Evolutionary conservation across 1,140 invertebrate species (phyloP), one percentile per base, ranked within the genome.

Genomic region (Ceratitis capitata): DNA sequence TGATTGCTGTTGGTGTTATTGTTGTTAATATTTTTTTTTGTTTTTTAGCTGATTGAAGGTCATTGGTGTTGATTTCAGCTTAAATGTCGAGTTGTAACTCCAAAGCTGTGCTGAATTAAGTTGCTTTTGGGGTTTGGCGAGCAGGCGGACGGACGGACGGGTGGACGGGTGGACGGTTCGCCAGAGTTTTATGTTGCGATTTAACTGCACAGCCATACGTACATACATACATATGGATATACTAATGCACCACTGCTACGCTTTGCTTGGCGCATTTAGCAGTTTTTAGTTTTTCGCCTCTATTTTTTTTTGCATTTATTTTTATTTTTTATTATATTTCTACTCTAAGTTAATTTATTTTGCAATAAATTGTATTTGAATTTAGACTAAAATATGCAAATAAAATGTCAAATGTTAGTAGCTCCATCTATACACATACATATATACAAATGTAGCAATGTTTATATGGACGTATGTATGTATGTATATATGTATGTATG

Each of bases 11-110:
- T 42, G 19, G 16, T 74, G 16, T 74, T 45, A 39, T 74, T 78
- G 69, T 78, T 78, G 39, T 78, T n/a, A 78, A 78, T 42, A n/a
- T n/a, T n/a, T n/a, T n/a, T n/a, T n/a, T n/a, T n/a, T n/a, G n/a
- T n/a, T n/a, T n/a, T n/a, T n/a, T n/a, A n/a, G n/a, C n/a, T n/a
- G 69, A 78, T 45, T 78, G 69, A 78, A 78, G 69, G 69, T 78
- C 69, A 47, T 78, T 78, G 35, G 19, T 45, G 69, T 78, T 42
- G 69, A 78, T 78, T 78, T 78, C 69, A 78, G 39, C 42, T 78
- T 78, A 78, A 78, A 78, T 78, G 39, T 78, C 39, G 69, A 42
- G 9, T 78, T 78, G 69, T 78, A 78, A 78, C 69, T 78, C 69
- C 39, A 78, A 47, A 78, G 69, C 42, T 78, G 39, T 3, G 39